phyloP scores from a whole-genome alignment of 2,888 invertebrate genomes.

The Metacarcinus magister region DNA sequence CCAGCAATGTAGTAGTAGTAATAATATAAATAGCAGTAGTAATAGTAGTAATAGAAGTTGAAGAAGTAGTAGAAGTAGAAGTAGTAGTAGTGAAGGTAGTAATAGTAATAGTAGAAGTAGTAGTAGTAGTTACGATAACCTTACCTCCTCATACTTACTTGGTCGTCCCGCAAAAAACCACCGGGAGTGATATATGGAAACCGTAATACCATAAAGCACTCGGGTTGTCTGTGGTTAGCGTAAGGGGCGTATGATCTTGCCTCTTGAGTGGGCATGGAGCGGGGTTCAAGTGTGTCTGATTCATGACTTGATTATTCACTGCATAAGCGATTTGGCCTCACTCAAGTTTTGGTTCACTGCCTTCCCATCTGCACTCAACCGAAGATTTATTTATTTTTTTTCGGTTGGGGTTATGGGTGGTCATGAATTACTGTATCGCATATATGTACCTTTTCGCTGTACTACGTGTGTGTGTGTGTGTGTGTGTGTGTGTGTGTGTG shows the following conservation, averaged over 20 bases:
- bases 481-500: not conserved
- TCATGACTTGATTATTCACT: not conserved
- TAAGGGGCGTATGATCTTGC: not conserved
- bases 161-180: not conserved
- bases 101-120: not conserved
- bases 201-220: constrained; percentile 1
- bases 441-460: no score
- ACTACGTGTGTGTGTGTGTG: not conserved
- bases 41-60: not conserved
- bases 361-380: not conserved
- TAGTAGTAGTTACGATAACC: no score
- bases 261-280: not conserved
- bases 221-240: not conserved
- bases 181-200: not conserved
- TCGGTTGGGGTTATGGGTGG: no score
- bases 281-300: not conserved
- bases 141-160: not conserved
- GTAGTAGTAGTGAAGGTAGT: not conserved
- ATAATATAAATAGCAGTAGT: not conserved
- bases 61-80: not conserved
- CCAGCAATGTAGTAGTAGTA: no score
- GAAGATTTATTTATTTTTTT: not conserved
- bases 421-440: not conserved
- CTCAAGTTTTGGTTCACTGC: not conserved
- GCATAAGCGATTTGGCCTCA: not conserved